Evolutionary conservation across 2,888 invertebrate genomes (phyloP).

Genomic region (Eurytoma adleriae): DNA sequence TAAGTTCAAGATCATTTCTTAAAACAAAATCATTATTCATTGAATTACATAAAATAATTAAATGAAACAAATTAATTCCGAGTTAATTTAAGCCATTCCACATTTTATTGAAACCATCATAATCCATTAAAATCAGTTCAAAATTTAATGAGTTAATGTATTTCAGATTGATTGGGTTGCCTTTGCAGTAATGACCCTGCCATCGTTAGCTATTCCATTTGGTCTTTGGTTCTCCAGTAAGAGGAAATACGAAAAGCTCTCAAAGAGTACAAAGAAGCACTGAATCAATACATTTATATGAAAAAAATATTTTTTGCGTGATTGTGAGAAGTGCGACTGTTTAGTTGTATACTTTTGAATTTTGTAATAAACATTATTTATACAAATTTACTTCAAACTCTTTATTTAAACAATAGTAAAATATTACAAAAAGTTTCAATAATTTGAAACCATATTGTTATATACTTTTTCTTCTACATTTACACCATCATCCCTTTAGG

Average conservation of each 20-base stretch:
- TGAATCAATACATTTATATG: conserved; percentile 60
- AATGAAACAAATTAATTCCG: background rate
- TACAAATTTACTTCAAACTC: conserved; percentile 47
- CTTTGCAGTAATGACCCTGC: conserved; percentile 97
- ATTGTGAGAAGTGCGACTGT: conserved; percentile 68
- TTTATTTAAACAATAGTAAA: conserved; percentile 41
- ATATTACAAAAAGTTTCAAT: too few species aligned
- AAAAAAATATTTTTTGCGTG: conserved; percentile 63
- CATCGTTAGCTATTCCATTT: conserved; percentile 95
- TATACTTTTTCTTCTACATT: too few species aligned
- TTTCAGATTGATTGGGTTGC: conserved; percentile 93
- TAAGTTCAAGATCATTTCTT: conserved; percentile 21
- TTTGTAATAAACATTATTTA: conserved; percentile 69
- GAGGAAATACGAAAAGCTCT: conserved; percentile 92
- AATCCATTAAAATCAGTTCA: background rate
- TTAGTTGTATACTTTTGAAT: conserved; percentile 64
- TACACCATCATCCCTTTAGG: too few species aligned
- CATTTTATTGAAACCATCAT: background rate
- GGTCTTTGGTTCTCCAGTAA: conserved; percentile 96
- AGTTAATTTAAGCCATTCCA: background rate
- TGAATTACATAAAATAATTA: background rate
- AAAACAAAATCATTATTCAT: conserved; percentile 25
- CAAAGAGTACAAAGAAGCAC: conserved; percentile 83
- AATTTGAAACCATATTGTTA: too few species aligned
- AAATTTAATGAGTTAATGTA: conserved; percentile 46